Percentiles rank a stretch among this genome's conserved stretches.
These are phyloP conservation scores for Potorous gilbertii DNA, from an alignment of 2,797 vertebrate species.

Conservation along the genomic window DNA sequence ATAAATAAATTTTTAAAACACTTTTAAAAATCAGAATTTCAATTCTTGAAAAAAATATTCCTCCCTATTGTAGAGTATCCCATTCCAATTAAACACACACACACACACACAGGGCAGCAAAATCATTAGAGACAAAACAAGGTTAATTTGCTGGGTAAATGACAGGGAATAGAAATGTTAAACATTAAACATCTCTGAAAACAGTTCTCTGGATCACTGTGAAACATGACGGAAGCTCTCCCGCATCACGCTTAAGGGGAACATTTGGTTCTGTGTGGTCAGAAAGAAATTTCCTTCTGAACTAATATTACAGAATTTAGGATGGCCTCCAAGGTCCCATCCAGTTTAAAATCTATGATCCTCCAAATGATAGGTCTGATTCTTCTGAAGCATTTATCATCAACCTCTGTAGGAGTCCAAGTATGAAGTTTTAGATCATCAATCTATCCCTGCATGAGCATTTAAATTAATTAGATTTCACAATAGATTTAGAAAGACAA, in stretches of 20 bases:
- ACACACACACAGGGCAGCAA: background rate
- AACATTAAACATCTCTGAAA: conserved; percentile 25
- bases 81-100: background rate
- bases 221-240: background rate
- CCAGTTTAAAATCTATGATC: background rate
- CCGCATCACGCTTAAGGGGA: conserved; percentile 32
- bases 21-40: background rate
- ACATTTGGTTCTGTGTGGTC: conserved; percentile 46
- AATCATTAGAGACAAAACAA: background rate
- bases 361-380: conserved; percentile 40
- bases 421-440: conserved; percentile 34
- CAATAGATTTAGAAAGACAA: background rate
- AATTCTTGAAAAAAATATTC: background rate
- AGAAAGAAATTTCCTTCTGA: conserved; percentile 43
- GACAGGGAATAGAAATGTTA: background rate
- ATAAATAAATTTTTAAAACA: background rate
- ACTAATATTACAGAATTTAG: conserved; percentile 30
- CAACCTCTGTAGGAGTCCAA: conserved; percentile 24
- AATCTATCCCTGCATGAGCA: conserved; percentile 1
- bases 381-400: conserved; percentile 41
- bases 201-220: background rate
- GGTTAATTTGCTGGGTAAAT: conserved; percentile 10
- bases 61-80: background rate
- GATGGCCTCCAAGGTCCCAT: background rate
- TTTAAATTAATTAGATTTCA: conserved; percentile 51